Evolutionary conservation across 2,888 invertebrate species (phyloP).

Genomic region (Lepidonotus clava): DNA sequence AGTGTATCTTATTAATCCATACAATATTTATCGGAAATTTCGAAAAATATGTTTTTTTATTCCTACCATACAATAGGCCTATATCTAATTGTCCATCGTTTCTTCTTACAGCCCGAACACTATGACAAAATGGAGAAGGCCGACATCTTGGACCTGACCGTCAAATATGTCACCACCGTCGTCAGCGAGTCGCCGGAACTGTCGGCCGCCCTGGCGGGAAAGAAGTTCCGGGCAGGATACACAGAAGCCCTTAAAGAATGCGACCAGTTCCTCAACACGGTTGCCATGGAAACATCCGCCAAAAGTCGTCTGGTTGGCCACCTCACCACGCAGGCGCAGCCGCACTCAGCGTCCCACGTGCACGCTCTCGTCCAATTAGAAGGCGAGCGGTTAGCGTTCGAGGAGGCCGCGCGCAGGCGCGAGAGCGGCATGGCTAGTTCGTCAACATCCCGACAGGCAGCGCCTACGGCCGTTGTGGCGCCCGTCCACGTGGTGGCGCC

Average conservation of each 20-base stretch:
- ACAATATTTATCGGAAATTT: no score
- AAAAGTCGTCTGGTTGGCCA: conserved; percentile 24
- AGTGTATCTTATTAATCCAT: no score
- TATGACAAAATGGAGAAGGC: conserved; percentile 51
- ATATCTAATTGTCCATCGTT: no score
- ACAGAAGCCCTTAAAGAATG: conserved; percentile 24
- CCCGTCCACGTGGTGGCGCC: conserved; percentile 48
- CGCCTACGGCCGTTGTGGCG: conserved; percentile 13
- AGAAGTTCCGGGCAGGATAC: conserved; percentile 16
- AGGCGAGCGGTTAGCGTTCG: neutral
- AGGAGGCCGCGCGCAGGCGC: neutral
- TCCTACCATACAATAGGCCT: no score
- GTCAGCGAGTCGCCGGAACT: conserved; percentile 15
- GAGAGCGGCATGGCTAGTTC: neutral
- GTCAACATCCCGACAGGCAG: neutral
- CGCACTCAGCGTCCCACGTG: neutral
- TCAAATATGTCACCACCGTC: conserved; percentile 18
- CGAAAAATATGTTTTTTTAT: no score
- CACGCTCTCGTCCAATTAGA: neutral
- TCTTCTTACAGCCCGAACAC: conserved; percentile 40
- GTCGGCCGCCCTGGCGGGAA: neutral
- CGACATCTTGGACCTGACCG: conserved; percentile 48
- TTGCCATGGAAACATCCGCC: conserved; percentile 44
- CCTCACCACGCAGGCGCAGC: conserved; percentile 19
- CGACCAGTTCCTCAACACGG: conserved; percentile 43